Conservation (phyloP, 2,113 vertebrate genomes). For the Phasianus colchicus region DNA sequence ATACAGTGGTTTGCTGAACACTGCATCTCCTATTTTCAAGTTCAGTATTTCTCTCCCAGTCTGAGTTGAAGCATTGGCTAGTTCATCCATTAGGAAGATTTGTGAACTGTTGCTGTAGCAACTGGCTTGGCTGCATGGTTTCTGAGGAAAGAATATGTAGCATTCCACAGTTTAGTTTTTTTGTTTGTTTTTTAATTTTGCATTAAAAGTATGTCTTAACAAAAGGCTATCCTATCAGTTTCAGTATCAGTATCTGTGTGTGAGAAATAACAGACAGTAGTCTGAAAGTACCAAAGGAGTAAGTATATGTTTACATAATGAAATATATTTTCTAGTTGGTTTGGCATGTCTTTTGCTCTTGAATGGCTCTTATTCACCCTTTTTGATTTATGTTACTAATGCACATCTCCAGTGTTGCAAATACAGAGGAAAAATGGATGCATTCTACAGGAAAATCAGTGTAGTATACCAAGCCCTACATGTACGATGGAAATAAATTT, state of each 20-base stretch:
- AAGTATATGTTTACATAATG: not conserved
- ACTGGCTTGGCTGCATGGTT: not conserved
- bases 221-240: rapidly evolving
- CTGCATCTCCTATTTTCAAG: not conserved
- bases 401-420: not conserved
- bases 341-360: not conserved
- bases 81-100: not conserved
- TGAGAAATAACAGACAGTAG: not conserved
- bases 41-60: not conserved
- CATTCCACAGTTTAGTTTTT: not conserved
- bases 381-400: not conserved
- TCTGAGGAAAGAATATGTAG: not conserved
- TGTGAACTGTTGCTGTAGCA: not conserved
- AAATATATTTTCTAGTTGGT: not conserved
- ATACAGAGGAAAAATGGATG: not conserved
- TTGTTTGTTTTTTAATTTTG: not conserved
- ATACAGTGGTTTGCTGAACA: not conserved
- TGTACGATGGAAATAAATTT: not conserved
- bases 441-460: not conserved
- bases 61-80: not conserved
- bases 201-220: not conserved
- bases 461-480: not conserved
- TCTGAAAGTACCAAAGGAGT: not conserved
- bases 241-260: not conserved
- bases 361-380: not conserved